phyloP scores from a whole-genome alignment of 2,888 invertebrate species.

The Drosophila atroscutellata region DNA sequence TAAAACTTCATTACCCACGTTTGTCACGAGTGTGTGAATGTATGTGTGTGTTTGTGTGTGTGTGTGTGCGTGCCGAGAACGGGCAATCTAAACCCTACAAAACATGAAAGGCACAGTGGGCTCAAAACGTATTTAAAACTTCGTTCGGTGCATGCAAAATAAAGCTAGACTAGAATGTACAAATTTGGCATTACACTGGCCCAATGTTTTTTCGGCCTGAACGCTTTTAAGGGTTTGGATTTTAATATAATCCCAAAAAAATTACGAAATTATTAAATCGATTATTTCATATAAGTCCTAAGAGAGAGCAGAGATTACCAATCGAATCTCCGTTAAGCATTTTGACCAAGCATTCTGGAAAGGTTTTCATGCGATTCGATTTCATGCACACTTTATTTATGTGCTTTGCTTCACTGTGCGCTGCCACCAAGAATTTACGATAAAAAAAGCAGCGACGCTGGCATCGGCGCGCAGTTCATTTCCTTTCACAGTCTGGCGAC shows the following conservation, averaged over 20 bases:
- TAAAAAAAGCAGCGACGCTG: constrained; percentile 35
- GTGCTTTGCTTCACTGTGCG: constrained; percentile 32
- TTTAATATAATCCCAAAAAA: not conserved
- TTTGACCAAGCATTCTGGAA: not conserved
- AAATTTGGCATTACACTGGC: not conserved
- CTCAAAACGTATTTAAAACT: constrained; percentile 1
- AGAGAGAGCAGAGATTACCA: not conserved
- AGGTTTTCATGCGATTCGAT: not conserved
- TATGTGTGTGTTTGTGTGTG: constrained; percentile 2
- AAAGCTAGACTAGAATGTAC: not conserved
- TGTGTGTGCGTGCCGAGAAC: constrained; percentile 15
- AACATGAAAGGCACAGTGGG: constrained; percentile 41
- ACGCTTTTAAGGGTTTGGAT: not conserved
- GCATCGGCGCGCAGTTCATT: constrained; percentile 18
- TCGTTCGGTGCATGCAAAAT: not conserved
- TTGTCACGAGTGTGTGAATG: constrained; percentile 24
- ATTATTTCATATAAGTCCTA: not conserved
- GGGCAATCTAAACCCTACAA: constrained; percentile 5
- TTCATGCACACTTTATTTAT: not conserved
- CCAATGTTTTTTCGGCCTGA: not conserved
- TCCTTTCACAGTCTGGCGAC: constrained; percentile 21
- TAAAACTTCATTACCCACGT: constrained; percentile 72
- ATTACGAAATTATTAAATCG: not conserved
- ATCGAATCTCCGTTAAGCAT: not conserved
- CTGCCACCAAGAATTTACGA: constrained; percentile 45